Evolutionary conservation across 2,797 vertebrate species (phyloP), one percentile per base, ranked within the genome.

Genomic region (Alosa sapidissima): DNA sequence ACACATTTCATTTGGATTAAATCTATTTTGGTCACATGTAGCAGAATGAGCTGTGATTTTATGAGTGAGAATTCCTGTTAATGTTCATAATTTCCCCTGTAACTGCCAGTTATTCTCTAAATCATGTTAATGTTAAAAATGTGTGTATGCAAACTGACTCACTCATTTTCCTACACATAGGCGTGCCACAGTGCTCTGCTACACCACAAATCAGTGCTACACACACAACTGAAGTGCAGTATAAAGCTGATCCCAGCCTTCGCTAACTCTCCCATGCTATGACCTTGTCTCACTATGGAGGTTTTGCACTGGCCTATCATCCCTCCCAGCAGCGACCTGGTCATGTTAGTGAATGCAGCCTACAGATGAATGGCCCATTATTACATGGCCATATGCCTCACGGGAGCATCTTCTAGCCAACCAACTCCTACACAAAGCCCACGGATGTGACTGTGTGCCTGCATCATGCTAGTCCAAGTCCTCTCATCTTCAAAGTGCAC

Each of bases 351-450:
- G 62, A 68, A 68, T 33, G 62, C 62, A 33, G 24, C 2, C 28
- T 33, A 36, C 62, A 68, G 11, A 36, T 33, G 24, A 36, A 14
- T 4, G 28, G 62, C 13, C 2, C 14, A 2, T 55, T 19, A 16
- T 16, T 55, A 55, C 54, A 68, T 28, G 24, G 60, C 2, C 28
- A 68, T 68, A 28, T 33, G 62, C 24, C 62, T 36, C 62, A 68
- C 62, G 14, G 2, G 24, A 68, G 28, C 0, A 36, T 68, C 28
- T 36, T 14, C 2, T 33, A 68, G 62, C 24, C 62, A 28, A 65
- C 60, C n/a, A 41, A 16, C 65, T 72, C 65, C 33, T 36, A 72
- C 62, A 68, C 58, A 62, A 62, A 62, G 58, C 58, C 58, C 58
- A 62, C 4, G 1, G 21, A 62, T 62, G 58, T n/a, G n/a, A 21